These are phyloP conservation scores for Megalops atlanticus DNA, from an alignment of 2,113 vertebrate species.

Conservation along the genomic window DNA sequence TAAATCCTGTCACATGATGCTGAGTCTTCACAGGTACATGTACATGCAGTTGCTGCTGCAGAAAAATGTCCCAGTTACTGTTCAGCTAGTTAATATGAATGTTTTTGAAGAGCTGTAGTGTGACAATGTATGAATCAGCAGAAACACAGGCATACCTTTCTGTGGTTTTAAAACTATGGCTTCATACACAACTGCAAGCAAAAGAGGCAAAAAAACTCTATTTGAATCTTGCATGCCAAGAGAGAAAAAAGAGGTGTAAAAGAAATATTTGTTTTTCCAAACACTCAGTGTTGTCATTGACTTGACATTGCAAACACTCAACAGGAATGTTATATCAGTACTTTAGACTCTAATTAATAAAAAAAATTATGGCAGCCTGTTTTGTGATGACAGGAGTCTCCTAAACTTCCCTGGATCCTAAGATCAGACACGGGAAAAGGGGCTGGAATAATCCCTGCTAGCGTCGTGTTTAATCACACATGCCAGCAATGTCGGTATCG, in stretches of 20 bases:
- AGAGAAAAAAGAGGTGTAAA: background rate
- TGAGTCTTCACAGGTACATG: background rate
- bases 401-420: conserved; percentile 47
- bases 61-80: background rate
- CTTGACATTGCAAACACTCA: background rate
- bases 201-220: background rate
- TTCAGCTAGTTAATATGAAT: background rate
- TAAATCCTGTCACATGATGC: background rate
- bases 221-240: background rate
- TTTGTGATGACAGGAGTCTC: background rate
- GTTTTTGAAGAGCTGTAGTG: too few relatives aligned
- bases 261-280: background rate
- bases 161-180: background rate
- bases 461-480: conserved; percentile 56
- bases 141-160: background rate
- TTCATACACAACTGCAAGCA: background rate
- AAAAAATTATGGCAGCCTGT: too few relatives aligned
- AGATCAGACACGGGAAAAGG: conserved; percentile 63
- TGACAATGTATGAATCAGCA: too few relatives aligned
- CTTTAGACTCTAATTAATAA: too few relatives aligned
- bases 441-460: conserved; percentile 69
- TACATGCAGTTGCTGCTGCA: background rate
- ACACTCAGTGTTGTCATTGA: background rate
- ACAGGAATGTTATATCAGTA: too few relatives aligned
- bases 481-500: conserved; percentile 63